Evolutionary conservation across 2,113 vertebrate species (phyloP), one percentile per base, ranked within the genome.

Genomic region (Glaucomys volans): DNA sequence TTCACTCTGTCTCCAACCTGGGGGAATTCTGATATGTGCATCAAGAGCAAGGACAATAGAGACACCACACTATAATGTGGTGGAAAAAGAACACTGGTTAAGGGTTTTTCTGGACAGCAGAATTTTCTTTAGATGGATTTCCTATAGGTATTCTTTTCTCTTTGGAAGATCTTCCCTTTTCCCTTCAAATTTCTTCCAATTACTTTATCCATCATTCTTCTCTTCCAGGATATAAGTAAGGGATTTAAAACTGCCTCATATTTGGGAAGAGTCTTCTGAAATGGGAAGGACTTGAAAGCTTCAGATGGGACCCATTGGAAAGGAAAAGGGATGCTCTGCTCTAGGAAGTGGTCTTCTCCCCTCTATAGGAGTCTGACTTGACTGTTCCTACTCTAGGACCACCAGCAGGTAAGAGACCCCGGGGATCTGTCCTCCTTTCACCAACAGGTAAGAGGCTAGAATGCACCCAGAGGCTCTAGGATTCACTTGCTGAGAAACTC

Each of bases 251-350:
- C 28, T 59, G 22, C 12, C 26, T 37, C 3, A 3, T 44, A 5
- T 66, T 76, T 89, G 24, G 3, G 44, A 95, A 92, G 35, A 67
- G 24, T 13, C n/a, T 88, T 75, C 52, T 66, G 67, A 77, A 92
- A 32, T 40, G 13, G 40, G 32, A 75, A 87, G 24, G 35, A 20
- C 4, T 64, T 35, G 42, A 57, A 40, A 42, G 44, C 40, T 5
- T 10, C 18, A 40, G 40, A 74, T 42, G 35, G 8, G 57, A 50
- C 18, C 17, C 47, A 18, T 0, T 37, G 54, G 18, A 72, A 83
- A 37, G 32, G 4, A 92, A 54, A 13, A 57, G 79, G 52, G 57
- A 32, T 75, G 8, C 16, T 77, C 16, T 81, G 22, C 52, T 82
- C 24, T 17, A 47, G 17, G 10, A 16, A 59, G 64, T 35, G 35